phyloP scores from a whole-genome alignment of 2,888 invertebrate species.

The Luperina testacea region DNA sequence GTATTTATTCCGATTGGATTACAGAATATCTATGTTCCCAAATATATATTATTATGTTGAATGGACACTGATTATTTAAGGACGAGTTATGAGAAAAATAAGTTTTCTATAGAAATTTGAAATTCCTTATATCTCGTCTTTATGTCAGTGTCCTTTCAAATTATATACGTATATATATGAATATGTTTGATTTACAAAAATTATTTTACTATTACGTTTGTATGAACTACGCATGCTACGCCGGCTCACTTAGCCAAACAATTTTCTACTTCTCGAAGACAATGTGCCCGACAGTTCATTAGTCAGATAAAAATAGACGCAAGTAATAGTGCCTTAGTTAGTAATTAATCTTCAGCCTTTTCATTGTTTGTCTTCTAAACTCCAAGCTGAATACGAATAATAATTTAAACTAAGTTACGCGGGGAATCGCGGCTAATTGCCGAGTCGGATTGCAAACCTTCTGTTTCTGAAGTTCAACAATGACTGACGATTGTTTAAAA shows the following conservation, averaged over 20 bases:
- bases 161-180: no score
- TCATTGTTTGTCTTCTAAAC: slow-evolving; percentile 25
- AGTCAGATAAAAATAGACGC: slow-evolving; percentile 5
- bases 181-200: no score
- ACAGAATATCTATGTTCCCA: no score
- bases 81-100: no score
- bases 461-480: slow-evolving; percentile 6
- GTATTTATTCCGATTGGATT: no score
- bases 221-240: no score
- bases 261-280: neutral
- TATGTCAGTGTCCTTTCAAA: no score
- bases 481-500: slow-evolving; percentile 22
- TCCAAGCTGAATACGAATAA: slow-evolving; percentile 17
- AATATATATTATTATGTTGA: no score
- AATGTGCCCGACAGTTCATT: slow-evolving; percentile 7
- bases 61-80: no score
- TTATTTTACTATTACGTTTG: no score
- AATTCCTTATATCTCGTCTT: no score
- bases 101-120: no score
- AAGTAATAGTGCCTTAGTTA: neutral
- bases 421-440: slow-evolving; percentile 18
- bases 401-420: slow-evolving; percentile 29
- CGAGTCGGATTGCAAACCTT: slow-evolving; percentile 18
- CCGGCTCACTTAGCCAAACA: neutral
- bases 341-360: slow-evolving; percentile 20